phyloP scores from a whole-genome alignment of 2,888 invertebrate genomes.

The Parnassius mnemosyne region DNA sequence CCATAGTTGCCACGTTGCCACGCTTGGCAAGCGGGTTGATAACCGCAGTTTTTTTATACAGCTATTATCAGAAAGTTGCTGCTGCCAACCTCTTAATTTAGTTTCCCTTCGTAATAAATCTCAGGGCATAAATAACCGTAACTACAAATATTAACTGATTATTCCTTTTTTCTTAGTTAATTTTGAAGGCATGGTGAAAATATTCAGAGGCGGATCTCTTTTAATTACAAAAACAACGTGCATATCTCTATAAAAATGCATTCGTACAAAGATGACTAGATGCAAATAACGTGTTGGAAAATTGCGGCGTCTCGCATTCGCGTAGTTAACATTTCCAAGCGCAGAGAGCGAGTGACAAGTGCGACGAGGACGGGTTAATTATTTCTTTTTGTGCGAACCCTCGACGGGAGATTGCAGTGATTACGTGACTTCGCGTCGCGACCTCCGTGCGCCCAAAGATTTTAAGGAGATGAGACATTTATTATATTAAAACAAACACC shows the following conservation, averaged over 20 bases:
- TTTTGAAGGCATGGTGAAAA: too few relatives aligned
- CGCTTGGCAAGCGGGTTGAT: too few relatives aligned
- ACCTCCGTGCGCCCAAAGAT: constrained; percentile 2
- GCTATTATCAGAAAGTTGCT: too few relatives aligned
- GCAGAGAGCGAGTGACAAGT: constrained; percentile 41
- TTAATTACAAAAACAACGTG: too few relatives aligned
- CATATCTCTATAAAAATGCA: not conserved
- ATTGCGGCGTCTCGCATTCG: constrained; percentile 8
- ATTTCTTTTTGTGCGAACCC: constrained; percentile 67
- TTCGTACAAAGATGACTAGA: not conserved
- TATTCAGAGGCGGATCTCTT: too few relatives aligned
- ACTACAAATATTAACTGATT: too few relatives aligned
- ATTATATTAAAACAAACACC: not conserved
- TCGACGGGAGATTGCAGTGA: constrained; percentile 63
- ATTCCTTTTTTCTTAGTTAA: too few relatives aligned
- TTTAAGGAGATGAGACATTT: not conserved
- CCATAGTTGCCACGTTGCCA: too few relatives aligned
- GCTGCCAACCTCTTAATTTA: too few relatives aligned
- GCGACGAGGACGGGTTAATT: constrained; percentile 59
- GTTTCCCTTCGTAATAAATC: too few relatives aligned
- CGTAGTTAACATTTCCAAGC: constrained; percentile 16
- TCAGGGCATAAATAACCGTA: too few relatives aligned
- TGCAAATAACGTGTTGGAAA: constrained; percentile 1
- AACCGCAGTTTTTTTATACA: too few relatives aligned
- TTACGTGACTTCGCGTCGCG: constrained; percentile 60